A percentile compares a stretch with the other conserved stretches of the same genome.
Conservation (phyloP, 2,888 invertebrate genomes). For the Cistogaster globosa region DNA sequence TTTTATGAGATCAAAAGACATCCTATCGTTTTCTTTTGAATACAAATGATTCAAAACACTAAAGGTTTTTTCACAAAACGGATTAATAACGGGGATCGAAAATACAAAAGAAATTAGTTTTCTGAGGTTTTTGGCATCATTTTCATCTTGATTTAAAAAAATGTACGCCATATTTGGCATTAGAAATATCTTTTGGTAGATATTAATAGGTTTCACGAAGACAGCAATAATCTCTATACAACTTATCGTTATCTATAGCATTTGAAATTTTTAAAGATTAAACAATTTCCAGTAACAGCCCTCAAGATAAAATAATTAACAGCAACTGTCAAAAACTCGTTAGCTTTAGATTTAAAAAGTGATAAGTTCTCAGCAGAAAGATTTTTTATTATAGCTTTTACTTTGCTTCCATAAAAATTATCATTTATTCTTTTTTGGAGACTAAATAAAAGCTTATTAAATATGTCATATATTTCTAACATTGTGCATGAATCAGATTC, state of each 20-base stretch:
- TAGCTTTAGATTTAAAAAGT: background rate
- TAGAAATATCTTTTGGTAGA: slow-evolving; percentile 28
- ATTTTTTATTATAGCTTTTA: background rate
- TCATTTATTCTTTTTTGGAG: background rate
- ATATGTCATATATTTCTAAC: background rate
- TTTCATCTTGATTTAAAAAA: background rate
- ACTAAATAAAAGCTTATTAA: background rate
- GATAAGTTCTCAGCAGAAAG: background rate
- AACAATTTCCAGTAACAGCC: background rate
- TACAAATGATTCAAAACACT: background rate
- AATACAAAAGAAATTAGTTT: background rate
- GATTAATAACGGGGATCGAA: background rate
- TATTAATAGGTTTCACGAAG: slow-evolving; percentile 44
- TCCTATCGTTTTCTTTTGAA: slow-evolving; percentile 8
- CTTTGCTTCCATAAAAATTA: slow-evolving; percentile 9
- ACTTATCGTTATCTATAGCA: background rate
- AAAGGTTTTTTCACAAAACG: background rate
- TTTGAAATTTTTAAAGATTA: background rate
- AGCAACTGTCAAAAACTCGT: background rate
- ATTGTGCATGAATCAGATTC: slow-evolving; percentile 14
- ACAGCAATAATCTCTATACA: slow-evolving; percentile 53
- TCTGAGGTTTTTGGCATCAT: background rate
- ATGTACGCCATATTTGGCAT: slow-evolving; percentile 29
- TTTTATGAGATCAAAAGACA: background rate
- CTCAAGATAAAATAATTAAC: background rate